Evolutionary conservation across 2,888 invertebrate genomes (phyloP), one percentile per base, ranked within the genome.

Genomic region (Cremastobaeus sp.): DNA sequence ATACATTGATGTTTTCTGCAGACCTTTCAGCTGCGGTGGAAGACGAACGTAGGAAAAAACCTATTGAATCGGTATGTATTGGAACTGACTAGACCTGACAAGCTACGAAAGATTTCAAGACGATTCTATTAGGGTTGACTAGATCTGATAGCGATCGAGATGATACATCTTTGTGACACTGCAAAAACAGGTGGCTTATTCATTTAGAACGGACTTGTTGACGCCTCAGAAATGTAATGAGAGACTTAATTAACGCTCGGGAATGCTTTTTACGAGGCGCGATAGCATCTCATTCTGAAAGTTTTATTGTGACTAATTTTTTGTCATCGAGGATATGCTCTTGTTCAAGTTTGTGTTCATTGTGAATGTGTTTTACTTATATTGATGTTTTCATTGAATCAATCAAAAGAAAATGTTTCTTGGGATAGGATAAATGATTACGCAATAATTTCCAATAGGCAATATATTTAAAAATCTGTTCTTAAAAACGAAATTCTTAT

Each of bases 391-490:
- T n/a, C n/a, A n/a, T n/a, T n/a, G n/a, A n/a, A n/a, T n/a, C n/a
- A n/a, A 39, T 18, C 17, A 18, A 39, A 39, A 18, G 6, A 18
- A 39, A 17, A 18, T 8, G 18, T 18, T 8, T 17, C 3, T 17
- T 18, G n/a, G 3, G 32, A 32, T 2, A n/a, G 28, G n/a, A 9
- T 18, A 52, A 43, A 39, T 28, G 28, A 41, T 28, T 20, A 57
- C 6, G 15, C 12, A 9, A 2, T 14, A 34, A 11, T 39, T 66
- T 54, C 59, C 62, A 68, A 73, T 73, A 73, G 45, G 57, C 62
- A 21, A 64, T 74, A 69, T 74, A 74, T 74, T 69, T 69, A 69
- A 57, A 68, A 74, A 74, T 74, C 64, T 74, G 68, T 59, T 32
- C 64, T 69, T 74, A 69, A 11, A 69, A 74, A 74, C 65, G 48